Percentiles rank a stretch among this genome's conserved stretches.
phyloP scores from a whole-genome alignment of 2,797 vertebrate species.

The Alcedo quadribrachys region DNA sequence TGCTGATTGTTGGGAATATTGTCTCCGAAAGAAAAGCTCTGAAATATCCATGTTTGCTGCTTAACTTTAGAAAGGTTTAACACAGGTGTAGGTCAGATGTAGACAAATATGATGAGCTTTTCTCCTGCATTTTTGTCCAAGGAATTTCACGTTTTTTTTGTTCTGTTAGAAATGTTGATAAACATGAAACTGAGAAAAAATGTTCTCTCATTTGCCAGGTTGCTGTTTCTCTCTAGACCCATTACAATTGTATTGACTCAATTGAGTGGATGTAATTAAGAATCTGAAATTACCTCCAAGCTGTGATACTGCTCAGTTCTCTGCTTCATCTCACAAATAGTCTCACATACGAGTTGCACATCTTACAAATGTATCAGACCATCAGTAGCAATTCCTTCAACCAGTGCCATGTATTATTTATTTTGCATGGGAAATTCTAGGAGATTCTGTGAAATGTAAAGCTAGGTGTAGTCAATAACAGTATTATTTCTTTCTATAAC shows the following conservation, averaged over 20 bases:
- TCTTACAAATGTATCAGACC: not conserved
- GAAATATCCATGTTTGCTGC: not conserved
- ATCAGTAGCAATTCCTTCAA: not conserved
- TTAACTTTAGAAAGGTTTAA: not conserved
- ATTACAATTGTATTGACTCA: not conserved
- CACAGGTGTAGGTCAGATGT: not conserved
- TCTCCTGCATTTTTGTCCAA: not conserved
- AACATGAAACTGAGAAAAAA: not conserved
- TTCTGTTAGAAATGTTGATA: not conserved
- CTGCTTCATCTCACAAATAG: not conserved
- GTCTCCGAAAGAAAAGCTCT: not conserved
- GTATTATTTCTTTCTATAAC: not conserved
- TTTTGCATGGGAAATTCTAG: not conserved
- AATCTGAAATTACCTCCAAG: not conserved
- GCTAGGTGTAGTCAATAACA: not conserved
- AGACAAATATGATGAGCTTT: not conserved
- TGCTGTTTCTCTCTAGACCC: not conserved
- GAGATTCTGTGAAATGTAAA: not conserved
- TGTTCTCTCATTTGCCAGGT: not conserved
- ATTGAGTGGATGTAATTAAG: not conserved
- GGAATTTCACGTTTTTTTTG: not conserved
- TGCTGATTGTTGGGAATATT: not conserved
- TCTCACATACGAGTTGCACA: not conserved
- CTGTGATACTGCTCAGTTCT: not conserved
- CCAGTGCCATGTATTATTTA: accelerated